Evolutionary conservation across 2,113 vertebrate species (phyloP).

Genomic region (Verasper variegatus): DNA sequence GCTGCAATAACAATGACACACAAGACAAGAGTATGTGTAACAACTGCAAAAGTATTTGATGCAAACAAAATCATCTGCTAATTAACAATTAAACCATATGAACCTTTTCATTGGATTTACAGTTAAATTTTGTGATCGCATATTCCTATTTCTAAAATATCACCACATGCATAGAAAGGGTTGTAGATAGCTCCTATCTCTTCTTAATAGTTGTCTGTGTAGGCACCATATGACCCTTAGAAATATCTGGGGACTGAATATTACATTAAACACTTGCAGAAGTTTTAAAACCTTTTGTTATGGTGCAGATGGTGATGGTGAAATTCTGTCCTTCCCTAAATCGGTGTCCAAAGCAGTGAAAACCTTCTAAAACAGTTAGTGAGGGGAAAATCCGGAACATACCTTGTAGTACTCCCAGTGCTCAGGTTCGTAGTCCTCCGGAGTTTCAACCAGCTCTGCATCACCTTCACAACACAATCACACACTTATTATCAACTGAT

Average conservation of each 20-base stretch:
- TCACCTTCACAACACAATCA: conserved; percentile 83
- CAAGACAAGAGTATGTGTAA: background rate
- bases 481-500: background rate
- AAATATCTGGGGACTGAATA: too few relatives aligned
- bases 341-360: background rate
- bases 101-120: too few relatives aligned
- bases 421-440: conserved; percentile 91
- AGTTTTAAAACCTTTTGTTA: background rate
- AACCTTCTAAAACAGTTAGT: background rate
- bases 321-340: background rate
- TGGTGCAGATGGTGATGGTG: background rate
- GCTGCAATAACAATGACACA: conserved; percentile 79
- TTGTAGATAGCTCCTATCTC: too few relatives aligned
- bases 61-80: background rate
- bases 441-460: conserved; percentile 91
- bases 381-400: background rate
- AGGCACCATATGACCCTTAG: too few relatives aligned
- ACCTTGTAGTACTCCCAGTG: conserved; percentile 96
- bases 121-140: too few relatives aligned
- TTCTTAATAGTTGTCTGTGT: too few relatives aligned
- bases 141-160: too few relatives aligned
- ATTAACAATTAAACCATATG: too few relatives aligned
- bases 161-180: too few relatives aligned
- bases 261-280: too few relatives aligned
- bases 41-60: background rate